Base-by-base conservation (phyloP, 1,140 invertebrate species). In the Oedothorax gibbosus region DNA sequence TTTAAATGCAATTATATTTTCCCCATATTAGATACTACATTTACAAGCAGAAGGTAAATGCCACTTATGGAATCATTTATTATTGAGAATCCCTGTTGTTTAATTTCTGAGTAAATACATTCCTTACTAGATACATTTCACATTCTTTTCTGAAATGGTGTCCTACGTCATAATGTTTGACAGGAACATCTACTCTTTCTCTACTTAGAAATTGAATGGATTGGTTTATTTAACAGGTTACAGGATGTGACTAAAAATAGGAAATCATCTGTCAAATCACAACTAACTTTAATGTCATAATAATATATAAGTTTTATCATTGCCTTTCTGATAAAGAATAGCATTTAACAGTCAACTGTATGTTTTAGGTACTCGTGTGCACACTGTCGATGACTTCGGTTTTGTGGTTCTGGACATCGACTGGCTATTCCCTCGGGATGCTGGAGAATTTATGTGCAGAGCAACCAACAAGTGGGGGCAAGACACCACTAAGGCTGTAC, bases 311-410 rank as follows among this genome's bases (percentile, higher is more conserved):
- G 18, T 62, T 62, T 62, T 62, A 62, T 62, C 35, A 35, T 35
- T 35, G 35, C 35, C 35, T 1, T 5, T 35, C 35, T 35, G 35
- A 18, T 62, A 62, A 12, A 62, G 35, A 35, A 35, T 35, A 35
- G 35, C 35, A 5, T 5, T 35, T 35, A 35, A 35, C 35, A 35
- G 10, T 68, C 20, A 6, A 4, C 10, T 68, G 49, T 51, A 72
- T 7, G 11, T 76, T 64, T 20, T 62, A 85, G 95, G 96, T 15
- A 96, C 95, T 14, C 92, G 97, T 85, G 95, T 98, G 6, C 96
- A 97, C 89, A 95, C 95, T 90, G 92, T 97, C 20, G 96, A 97
- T 89, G 97, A 98, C 88, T 97, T 97, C 90, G 96, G 96, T n/a
- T 97, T 96, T 80, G 95, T 97, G 87, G 94, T 95, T 0, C 90